Percentiles rank a stretch among this genome's conserved stretches.
These are phyloP conservation scores for Carterocephalus palaemon DNA, from an alignment of 2,888 invertebrate species.

Conservation along the genomic window DNA sequence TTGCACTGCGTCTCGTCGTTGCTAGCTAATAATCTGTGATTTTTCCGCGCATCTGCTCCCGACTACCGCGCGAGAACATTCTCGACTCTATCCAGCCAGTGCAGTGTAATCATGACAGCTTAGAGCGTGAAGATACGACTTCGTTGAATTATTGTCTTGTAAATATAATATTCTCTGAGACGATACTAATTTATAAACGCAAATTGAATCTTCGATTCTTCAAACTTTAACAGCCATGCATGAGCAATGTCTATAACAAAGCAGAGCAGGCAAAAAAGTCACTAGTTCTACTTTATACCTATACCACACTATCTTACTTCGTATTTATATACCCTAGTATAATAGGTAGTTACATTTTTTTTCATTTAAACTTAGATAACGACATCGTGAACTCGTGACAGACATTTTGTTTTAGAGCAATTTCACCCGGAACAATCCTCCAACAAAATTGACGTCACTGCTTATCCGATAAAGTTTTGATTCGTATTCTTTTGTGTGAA, in stretches of 20 bases:
- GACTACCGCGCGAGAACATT: conserved; percentile 31
- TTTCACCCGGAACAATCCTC: conserved; percentile 56
- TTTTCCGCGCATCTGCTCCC: conserved; percentile 69
- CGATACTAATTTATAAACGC: conserved; percentile 11
- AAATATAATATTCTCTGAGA: conserved; percentile 22
- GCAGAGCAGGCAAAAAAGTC: too few relatives aligned
- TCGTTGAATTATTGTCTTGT: conserved; percentile 32
- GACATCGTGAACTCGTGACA: conserved; percentile 44
- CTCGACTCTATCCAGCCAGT: conserved; percentile 30
- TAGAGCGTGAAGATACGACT: conserved; percentile 29
- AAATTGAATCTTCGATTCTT: conserved; percentile 3
- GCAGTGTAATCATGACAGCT: conserved; percentile 36
- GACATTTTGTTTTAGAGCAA: conserved; percentile 65
- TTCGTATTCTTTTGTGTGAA: conserved; percentile 45
- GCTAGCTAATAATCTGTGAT: conserved; percentile 68
- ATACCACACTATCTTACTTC: too few relatives aligned
- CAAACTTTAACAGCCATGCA: neutral
- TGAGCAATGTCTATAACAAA: neutral
- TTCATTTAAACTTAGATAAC: conserved; percentile 60
- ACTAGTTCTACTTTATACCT: too few relatives aligned
- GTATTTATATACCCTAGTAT: too few relatives aligned
- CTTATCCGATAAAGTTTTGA: conserved; percentile 60
- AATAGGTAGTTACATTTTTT: conserved; percentile 29
- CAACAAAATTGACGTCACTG: conserved; percentile 66
- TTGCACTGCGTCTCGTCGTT: conserved; percentile 43